Evolutionary conservation across 2,888 invertebrate genomes (phyloP).

Genomic region (Conomelus anceps): DNA sequence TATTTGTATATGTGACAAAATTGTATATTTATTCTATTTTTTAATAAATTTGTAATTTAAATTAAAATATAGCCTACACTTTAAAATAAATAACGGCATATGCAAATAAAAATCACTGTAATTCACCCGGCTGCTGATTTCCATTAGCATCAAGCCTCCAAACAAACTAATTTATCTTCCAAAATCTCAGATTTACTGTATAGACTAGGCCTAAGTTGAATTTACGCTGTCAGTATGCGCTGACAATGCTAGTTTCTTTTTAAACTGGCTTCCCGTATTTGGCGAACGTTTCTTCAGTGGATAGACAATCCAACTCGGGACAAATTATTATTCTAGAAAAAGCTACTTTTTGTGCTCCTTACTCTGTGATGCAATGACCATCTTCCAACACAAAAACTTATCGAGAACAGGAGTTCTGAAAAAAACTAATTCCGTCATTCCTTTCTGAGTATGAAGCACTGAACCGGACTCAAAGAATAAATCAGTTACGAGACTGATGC

Average conservation of each 20-base stretch:
- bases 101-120: too few species aligned
- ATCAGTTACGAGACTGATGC: neutral
- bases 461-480: neutral
- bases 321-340: neutral
- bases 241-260: neutral
- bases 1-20: too few species aligned
- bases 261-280: neutral
- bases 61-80: too few species aligned
- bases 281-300: neutral
- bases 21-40: too few species aligned
- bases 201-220: too few species aligned
- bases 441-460: neutral
- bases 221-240: neutral
- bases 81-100: too few species aligned
- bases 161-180: too few species aligned
- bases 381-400: neutral
- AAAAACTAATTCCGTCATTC: neutral
- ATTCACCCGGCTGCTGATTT: too few species aligned
- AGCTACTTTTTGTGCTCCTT: neutral
- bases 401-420: neutral
- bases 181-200: too few species aligned
- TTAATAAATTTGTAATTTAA: too few species aligned
- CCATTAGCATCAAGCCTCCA: too few species aligned
- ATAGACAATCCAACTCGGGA: neutral
- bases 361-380: neutral